These are phyloP conservation scores for Ammodytes dubius DNA, from an alignment of 2,113 vertebrate genomes.

Conservation along the genomic window DNA sequence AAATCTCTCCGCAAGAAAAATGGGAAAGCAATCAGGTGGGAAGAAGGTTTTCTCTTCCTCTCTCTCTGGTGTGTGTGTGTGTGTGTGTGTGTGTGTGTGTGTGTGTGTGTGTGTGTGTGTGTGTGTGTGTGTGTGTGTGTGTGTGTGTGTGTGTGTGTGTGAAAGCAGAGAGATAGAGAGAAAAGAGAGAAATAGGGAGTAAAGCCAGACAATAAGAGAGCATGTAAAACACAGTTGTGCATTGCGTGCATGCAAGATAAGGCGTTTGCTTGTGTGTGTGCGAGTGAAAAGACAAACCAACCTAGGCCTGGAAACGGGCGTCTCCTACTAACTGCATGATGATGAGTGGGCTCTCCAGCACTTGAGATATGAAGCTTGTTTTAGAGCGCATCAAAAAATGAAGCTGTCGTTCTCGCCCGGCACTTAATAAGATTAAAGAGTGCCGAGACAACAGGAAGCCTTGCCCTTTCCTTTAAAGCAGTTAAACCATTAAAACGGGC, in stretches of 20 bases:
- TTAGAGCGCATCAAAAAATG: conserved; percentile 55
- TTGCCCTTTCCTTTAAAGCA: conserved; percentile 64
- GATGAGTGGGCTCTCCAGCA: conserved; percentile 52
- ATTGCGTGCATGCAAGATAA: neutral
- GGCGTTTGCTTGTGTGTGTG: conserved; percentile 8
- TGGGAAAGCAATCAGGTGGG: conserved; percentile 84
- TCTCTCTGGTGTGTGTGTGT: conserved; percentile 28
- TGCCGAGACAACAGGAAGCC: conserved; percentile 51
- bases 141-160: conserved; percentile 36
- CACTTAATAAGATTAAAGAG: conserved; percentile 82
- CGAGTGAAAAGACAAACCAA: conserved; percentile 6
- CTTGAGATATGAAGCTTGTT: conserved; percentile 56
- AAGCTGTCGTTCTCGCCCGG: conserved; percentile 60
- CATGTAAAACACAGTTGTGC: conserved; percentile 17
- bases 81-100: conserved; percentile 38
- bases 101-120: conserved; percentile 28
- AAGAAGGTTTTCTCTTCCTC: conserved; percentile 51
- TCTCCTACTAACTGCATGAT: conserved; percentile 15
- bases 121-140: conserved; percentile 30
- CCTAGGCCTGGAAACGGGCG: neutral
- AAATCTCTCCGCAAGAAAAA: conserved; percentile 83
- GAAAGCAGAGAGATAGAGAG: neutral
- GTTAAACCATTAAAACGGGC: conserved; percentile 74
- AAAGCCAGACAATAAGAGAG: conserved; percentile 53
- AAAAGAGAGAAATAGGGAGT: conserved; percentile 40